Percentiles rank a stretch among this genome's conserved stretches.
Conservation (phyloP, 2,888 invertebrate species). For the Napeogenes inachia region DNA sequence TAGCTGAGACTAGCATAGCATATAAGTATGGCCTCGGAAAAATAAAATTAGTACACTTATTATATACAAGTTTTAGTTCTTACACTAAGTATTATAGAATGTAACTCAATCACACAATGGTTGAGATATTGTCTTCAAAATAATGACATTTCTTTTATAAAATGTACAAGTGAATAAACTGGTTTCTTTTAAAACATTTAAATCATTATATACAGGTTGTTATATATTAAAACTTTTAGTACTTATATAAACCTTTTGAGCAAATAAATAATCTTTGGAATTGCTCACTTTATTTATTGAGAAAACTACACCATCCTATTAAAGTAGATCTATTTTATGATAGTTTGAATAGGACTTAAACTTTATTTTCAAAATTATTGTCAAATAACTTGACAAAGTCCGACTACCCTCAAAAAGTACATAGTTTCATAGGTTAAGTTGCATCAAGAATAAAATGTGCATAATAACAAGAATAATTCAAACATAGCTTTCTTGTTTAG, state of each 20-base stretch:
- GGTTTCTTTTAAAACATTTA: neutral
- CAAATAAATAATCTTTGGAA: constrained; percentile 19
- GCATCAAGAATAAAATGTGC: too few relatives aligned
- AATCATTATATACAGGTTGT: neutral
- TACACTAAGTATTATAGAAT: constrained; percentile 36
- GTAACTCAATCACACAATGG: constrained; percentile 35
- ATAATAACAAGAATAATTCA: constrained; percentile 45
- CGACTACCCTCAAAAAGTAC: too few relatives aligned
- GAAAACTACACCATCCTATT: neutral
- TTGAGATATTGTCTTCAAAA: neutral
- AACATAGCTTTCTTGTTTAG: constrained; percentile 88
- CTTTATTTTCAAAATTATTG: too few relatives aligned
- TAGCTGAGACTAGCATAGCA: constrained; percentile 43
- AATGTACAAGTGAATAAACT: too few relatives aligned
- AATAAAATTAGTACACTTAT: constrained; percentile 26
- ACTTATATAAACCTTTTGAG: constrained; percentile 4
- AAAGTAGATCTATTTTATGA: neutral
- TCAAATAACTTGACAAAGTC: too few relatives aligned
- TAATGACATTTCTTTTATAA: neutral
- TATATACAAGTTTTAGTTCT: constrained; percentile 14
- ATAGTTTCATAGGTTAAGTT: too few relatives aligned
- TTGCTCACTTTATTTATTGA: constrained; percentile 4
- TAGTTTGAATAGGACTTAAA: neutral
- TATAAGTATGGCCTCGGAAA: constrained; percentile 59
- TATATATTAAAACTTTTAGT: constrained; percentile 10